A percentile compares a stretch with the other conserved stretches of the same genome.
phyloP scores from a whole-genome alignment of 2,113 vertebrate genomes.

The Hyperopisus bebe region DNA sequence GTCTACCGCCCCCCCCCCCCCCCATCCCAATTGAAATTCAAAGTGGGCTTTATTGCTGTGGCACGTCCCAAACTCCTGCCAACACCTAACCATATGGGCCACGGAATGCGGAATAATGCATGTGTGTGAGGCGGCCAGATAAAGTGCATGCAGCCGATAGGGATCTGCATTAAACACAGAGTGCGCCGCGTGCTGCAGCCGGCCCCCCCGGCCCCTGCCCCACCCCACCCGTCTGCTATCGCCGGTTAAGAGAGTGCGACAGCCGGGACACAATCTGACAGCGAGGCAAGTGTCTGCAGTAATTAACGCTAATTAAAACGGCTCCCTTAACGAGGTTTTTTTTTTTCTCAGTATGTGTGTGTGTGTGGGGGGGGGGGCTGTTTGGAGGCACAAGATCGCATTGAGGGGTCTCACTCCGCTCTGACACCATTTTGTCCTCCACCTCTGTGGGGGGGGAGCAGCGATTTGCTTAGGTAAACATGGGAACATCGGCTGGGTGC shows the following conservation, averaged over 20 bases:
- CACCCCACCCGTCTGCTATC: background rate
- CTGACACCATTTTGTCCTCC: background rate
- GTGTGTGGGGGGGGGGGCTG: background rate
- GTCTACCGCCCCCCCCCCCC: conserved; percentile 26
- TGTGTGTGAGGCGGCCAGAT: conserved; percentile 16
- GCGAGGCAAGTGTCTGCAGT: conserved; percentile 48
- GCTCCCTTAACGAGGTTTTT: conserved; percentile 44
- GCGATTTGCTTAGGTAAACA: background rate
- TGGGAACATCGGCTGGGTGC: background rate
- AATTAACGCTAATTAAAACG: conserved; percentile 64
- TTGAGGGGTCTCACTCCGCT: background rate
- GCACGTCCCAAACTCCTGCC: conserved; percentile 22
- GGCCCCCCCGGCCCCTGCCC: background rate
- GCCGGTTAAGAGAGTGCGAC: conserved; percentile 28
- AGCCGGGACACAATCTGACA: conserved; percentile 50
- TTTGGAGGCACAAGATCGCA: background rate
- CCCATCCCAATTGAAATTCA: conserved; percentile 24
- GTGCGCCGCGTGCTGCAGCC: background rate
- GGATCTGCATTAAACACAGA: background rate
- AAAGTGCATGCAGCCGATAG: conserved; percentile 11
- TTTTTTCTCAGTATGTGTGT: conserved; percentile 36
- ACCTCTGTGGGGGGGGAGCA: no score
- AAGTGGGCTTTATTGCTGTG: conserved; percentile 18
- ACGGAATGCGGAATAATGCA: conserved; percentile 11
- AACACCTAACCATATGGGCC: conserved; percentile 22